These are phyloP conservation scores for Luehdorfia chinensis DNA, from an alignment of 1,140 invertebrate species.

Conservation along the genomic window DNA sequence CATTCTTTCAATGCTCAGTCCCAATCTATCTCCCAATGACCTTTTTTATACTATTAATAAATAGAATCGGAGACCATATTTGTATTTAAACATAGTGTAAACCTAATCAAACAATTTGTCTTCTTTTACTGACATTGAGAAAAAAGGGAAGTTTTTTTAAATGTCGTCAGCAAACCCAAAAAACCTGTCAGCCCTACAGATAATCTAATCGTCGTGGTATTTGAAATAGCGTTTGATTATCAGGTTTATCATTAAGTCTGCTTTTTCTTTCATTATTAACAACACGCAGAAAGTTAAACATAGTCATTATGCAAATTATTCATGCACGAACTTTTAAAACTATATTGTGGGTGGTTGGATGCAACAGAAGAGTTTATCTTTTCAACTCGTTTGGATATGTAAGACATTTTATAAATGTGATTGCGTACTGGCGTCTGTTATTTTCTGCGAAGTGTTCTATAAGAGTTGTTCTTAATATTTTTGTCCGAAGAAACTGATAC, in stretches of 20 bases:
- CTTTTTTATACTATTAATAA: no score
- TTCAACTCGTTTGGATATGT: not conserved
- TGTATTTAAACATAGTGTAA: no score
- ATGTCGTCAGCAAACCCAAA: not conserved
- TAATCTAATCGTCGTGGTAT: no score
- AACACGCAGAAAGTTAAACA: conserved; percentile 8
- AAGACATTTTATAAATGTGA: conserved; percentile 8
- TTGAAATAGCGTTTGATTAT: conserved; percentile 2
- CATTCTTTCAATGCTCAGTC: no score
- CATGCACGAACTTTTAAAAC: conserved; percentile 1
- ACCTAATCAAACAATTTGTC: no score
- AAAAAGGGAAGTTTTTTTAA: no score
- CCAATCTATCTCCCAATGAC: no score
- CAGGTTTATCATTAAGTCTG: conserved; percentile 9
- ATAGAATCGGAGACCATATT: no score
- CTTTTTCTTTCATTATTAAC: conserved; percentile 6
- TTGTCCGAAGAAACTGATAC: conserved; percentile 54
- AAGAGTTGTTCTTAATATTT: conserved; percentile 43
- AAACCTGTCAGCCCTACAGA: not conserved
- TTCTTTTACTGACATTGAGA: no score
- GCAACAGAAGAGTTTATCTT: not conserved
- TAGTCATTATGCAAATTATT: conserved; percentile 10
- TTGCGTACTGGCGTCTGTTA: conserved; percentile 10
- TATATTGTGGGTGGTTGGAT: not conserved
- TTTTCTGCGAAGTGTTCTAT: conserved; percentile 33